Percentiles rank a stretch among this genome's conserved stretches.
Conservation (phyloP, 2,113 vertebrate genomes). For the Nesogale talazaci region DNA sequence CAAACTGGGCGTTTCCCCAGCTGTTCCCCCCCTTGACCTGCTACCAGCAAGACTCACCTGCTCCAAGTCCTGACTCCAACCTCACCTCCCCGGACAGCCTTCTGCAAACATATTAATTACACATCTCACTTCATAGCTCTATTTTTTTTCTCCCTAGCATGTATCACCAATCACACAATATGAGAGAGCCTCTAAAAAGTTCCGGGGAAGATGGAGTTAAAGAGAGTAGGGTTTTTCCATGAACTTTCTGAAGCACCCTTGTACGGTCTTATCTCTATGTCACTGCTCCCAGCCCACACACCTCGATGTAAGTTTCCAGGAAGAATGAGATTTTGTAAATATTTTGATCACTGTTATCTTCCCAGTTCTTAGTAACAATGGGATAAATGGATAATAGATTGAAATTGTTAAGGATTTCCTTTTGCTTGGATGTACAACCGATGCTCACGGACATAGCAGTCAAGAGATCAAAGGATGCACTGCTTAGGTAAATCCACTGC, state of each 20-base stretch:
- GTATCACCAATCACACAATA: background rate
- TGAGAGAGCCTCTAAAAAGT: too few species aligned
- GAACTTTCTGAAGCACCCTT: too few species aligned
- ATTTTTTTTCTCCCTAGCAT: background rate
- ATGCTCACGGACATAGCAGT: too few species aligned
- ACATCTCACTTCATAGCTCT: accelerated
- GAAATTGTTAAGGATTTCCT: too few species aligned
- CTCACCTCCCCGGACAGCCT: background rate
- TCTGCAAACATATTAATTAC: too few species aligned
- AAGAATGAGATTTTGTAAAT: background rate
- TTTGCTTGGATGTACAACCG: too few species aligned
- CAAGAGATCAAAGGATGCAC: too few species aligned
- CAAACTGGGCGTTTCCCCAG: accelerated
- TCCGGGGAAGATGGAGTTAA: too few species aligned
- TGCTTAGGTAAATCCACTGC: too few species aligned
- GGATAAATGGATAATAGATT: too few species aligned
- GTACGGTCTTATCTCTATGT: background rate
- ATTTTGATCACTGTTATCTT: background rate
- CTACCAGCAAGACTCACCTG: accelerated
- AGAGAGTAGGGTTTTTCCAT: too few species aligned
- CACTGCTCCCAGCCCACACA: background rate
- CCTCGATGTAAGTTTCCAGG: background rate
- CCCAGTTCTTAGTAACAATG: background rate
- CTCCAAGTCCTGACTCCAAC: background rate
- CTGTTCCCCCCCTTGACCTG: background rate